Percentiles rank a stretch among this genome's conserved stretches.
Conservation (phyloP, 2,113 vertebrate genomes). For the Butorides virescens region DNA sequence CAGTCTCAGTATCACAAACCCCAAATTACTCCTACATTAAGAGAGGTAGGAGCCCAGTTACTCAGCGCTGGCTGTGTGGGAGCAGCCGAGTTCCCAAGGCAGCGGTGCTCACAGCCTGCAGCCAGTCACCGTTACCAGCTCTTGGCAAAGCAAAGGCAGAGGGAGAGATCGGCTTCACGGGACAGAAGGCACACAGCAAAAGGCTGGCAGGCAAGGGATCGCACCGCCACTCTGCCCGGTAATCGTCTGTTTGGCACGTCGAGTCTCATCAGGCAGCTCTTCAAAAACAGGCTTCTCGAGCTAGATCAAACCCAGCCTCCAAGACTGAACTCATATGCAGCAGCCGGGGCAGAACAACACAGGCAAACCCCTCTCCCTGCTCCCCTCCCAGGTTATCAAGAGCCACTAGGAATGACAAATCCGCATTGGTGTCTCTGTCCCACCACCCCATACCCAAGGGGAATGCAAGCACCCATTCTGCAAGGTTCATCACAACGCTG, state of each 20-base stretch:
- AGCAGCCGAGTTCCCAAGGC: background rate
- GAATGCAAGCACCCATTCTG: background rate
- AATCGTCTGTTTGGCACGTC: background rate
- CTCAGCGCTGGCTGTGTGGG: constrained; percentile 12
- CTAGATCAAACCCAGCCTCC: background rate
- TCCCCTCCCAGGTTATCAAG: background rate
- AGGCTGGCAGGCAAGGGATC: background rate
- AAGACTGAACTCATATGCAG: background rate
- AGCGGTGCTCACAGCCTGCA: background rate
- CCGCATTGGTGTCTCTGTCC: background rate
- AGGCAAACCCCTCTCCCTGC: background rate
- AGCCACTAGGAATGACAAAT: background rate
- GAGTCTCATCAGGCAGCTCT: background rate
- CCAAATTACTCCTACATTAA: background rate
- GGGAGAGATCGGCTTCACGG: background rate
- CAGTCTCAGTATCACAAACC: background rate
- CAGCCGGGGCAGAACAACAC: background rate
- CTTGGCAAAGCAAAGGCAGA: background rate
- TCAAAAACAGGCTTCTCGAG: background rate
- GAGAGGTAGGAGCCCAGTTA: background rate
- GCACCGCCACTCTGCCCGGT: background rate
- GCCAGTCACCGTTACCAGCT: background rate
- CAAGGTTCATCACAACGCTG: background rate
- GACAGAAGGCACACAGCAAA: background rate
- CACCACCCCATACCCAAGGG: background rate